phyloP scores from a whole-genome alignment of 2,888 invertebrate genomes.

The Cheilosia scutellata region DNA sequence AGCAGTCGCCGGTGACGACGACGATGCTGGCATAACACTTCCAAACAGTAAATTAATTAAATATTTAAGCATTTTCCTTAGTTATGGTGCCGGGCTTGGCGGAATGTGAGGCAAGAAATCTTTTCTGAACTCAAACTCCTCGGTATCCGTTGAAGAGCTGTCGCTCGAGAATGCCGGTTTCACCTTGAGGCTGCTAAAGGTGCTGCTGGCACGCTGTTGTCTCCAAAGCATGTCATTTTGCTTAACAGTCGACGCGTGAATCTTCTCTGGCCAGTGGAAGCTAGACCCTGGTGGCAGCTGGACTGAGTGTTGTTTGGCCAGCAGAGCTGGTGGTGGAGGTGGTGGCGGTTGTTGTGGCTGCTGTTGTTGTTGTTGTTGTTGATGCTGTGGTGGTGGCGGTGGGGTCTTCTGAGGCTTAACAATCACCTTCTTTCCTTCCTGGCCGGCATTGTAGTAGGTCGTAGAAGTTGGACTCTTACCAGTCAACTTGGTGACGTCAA shows the following conservation, averaged over 20 bases:
- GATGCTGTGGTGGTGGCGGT: constrained; percentile 62
- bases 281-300: constrained; percentile 75
- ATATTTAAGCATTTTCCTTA: constrained; percentile 84
- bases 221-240: constrained; percentile 83
- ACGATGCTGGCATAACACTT: constrained; percentile 68
- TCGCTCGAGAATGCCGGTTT: constrained; percentile 81
- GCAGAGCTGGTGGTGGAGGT: constrained; percentile 70
- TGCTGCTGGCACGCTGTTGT: constrained; percentile 79
- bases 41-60: constrained; percentile 83
- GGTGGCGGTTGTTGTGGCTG: constrained; percentile 58
- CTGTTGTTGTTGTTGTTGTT: constrained; percentile 46
- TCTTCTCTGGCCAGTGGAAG: constrained; percentile 85
- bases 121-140: constrained; percentile 82
- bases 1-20: constrained; percentile 56
- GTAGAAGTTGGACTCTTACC: constrained; percentile 84
- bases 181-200: constrained; percentile 75
- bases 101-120: constrained; percentile 83
- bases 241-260: constrained; percentile 83
- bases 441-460: constrained; percentile 78
- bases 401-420: constrained; percentile 64
- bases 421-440: constrained; percentile 74
- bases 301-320: constrained; percentile 57
- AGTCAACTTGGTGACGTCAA: constrained; percentile 84
- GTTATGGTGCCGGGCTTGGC: constrained; percentile 85
- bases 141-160: constrained; percentile 83